These are phyloP conservation scores for Hipposideros larvatus DNA, from an alignment of 2,797 vertebrate genomes.

Conservation along the genomic window DNA sequence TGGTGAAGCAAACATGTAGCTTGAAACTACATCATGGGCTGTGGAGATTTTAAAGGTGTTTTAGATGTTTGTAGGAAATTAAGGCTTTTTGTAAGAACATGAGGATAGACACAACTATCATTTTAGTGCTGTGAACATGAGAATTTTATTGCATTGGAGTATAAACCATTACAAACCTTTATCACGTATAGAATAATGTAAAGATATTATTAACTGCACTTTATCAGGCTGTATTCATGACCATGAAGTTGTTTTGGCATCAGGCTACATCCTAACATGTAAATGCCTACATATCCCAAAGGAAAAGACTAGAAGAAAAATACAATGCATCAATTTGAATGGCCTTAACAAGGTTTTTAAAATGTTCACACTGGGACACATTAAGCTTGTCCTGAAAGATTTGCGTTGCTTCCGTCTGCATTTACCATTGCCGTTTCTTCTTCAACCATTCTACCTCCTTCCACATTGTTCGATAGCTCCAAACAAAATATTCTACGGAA, in stretches of 20 bases:
- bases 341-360: constrained; percentile 39
- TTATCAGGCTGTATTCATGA: not conserved
- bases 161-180: constrained; percentile 7
- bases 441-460: not conserved
- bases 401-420: not conserved
- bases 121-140: not conserved
- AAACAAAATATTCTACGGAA: not conserved
- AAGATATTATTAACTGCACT: not conserved
- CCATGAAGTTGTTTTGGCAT: not conserved
- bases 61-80: constrained; percentile 47
- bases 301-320: constrained; percentile 29
- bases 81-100: not conserved
- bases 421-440: constrained; percentile 29
- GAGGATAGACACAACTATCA: not conserved
- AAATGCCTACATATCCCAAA: not conserved
- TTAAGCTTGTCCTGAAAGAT: constrained; percentile 22
- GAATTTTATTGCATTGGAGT: not conserved
- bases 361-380: not conserved
- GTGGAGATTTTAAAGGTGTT: constrained; percentile 31
- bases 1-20: not conserved
- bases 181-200: not conserved
- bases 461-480: not conserved
- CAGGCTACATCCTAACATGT: not conserved
- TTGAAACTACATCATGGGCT: not conserved
- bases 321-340: not conserved